phyloP scores from a whole-genome alignment of 2,113 vertebrate species.

The Arizona elegans region DNA sequence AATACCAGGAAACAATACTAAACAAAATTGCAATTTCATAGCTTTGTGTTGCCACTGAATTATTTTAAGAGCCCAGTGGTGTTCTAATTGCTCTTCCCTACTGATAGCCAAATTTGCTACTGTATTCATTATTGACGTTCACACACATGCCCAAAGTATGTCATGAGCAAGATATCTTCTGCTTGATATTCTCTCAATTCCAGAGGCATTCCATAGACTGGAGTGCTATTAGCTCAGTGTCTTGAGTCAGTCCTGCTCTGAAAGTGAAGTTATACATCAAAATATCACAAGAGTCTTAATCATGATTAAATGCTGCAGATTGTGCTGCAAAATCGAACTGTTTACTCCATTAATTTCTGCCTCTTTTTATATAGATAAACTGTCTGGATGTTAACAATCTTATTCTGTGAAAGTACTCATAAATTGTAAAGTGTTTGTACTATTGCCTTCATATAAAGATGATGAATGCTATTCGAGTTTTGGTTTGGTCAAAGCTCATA shows the following conservation, averaged over 20 bases:
- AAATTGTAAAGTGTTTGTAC: constrained; percentile 74
- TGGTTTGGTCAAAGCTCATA: constrained; percentile 58
- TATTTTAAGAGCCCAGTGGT: not conserved
- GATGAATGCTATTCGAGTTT: constrained; percentile 57
- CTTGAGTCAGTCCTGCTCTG: constrained; percentile 44
- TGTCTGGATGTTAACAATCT: constrained; percentile 64
- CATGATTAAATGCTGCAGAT: constrained; percentile 61
- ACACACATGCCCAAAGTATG: not conserved
- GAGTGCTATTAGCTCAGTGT: constrained; percentile 54
- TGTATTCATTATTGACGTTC: not conserved
- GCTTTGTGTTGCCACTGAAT: constrained; percentile 11
- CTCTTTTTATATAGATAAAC: constrained; percentile 66
- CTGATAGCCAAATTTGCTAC: not conserved
- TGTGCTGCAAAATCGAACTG: constrained; percentile 60
- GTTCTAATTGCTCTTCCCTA: constrained; percentile 1
- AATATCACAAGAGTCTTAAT: constrained; percentile 69
- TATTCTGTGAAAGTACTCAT: constrained; percentile 67
- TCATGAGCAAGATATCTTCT: constrained; percentile 45
- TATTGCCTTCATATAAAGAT: constrained; percentile 57
- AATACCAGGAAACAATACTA: constrained; percentile 3
- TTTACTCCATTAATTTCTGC: constrained; percentile 63
- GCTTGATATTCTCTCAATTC: constrained; percentile 60
- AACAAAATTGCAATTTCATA: constrained; percentile 14
- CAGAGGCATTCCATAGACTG: constrained; percentile 54
- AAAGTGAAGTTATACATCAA: constrained; percentile 46